Base-by-base conservation (phyloP, 2,797 vertebrate species). In the Argyrosomus regius region DNA sequence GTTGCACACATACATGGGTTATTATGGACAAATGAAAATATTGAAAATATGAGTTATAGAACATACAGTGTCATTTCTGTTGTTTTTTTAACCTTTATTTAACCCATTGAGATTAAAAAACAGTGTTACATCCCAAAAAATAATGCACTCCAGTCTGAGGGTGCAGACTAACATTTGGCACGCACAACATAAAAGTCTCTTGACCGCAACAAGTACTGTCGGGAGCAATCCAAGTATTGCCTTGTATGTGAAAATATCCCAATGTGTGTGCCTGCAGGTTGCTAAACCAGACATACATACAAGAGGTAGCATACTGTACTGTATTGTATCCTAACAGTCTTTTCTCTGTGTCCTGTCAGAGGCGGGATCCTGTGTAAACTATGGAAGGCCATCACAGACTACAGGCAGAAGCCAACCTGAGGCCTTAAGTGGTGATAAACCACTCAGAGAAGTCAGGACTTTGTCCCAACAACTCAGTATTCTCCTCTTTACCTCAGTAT, bases 371-470 rank as follows among this genome's bases (percentile, higher is more conserved):
- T 99, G 65, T 99, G 98, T 91, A 96, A 96, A 0, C 94, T 99
- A 53, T 99, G 98, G 98, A 99, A 96, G 90, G 97, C 97, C 87
- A 98, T 99, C 91, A 92, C 86, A 43, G 97, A 98, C 88, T 95
- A 97, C 83, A 94, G 98, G 86, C 92, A 96, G 89, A 96, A 97
- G 72, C 96, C 94, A 0, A 75, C 90, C 89, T 97, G 96, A 94
- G 78, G 88, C 90, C 28, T 79, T 92, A 90, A 26, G 31, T 70
- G 72, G 82, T 86, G 53, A 67, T 78, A 58, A 77, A 77, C 59
- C 86, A 53, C 77, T 84, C 79, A 28, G 54, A 86, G 57, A 82
- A 83, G 62, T 75, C 78, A 49, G 73, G 13, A 16, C 69, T 2
- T 39, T 9, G 77, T 72, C 62, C 70, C 64, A 45, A 53, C 53